These are phyloP conservation scores for Galaxea fascicularis DNA, from an alignment of 92 coral and sea anemone genomes.

Conservation along the genomic window DNA sequence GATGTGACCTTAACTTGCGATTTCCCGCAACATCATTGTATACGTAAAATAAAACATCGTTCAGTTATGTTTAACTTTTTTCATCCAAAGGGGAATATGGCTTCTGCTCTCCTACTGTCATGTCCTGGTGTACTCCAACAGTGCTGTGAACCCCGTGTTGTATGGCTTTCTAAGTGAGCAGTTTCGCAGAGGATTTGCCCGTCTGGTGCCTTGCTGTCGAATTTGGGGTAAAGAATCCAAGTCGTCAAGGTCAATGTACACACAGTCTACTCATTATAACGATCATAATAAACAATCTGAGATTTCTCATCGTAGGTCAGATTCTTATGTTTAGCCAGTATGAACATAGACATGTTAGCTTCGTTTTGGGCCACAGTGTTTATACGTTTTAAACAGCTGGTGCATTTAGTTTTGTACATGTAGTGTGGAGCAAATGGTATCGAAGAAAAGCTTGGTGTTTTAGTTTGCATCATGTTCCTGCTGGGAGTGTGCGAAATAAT, in stretches of 20 bases:
- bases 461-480: too few species aligned
- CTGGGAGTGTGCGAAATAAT: too few species aligned
- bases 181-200: conserved; percentile 88
- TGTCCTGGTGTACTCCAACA: conserved; percentile 87
- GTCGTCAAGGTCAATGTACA: conserved; percentile 43
- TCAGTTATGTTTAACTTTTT: conserved; percentile 1
- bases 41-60: not conserved
- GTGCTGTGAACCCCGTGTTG: conserved; percentile 92
- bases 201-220: conserved; percentile 52
- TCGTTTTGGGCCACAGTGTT: not conserved
- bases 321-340: conserved; percentile 9
- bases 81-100: conserved; percentile 34
- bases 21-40: not conserved
- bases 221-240: conserved; percentile 26
- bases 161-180: conserved; percentile 94
- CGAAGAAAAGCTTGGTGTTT: too few species aligned
- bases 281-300: not conserved
- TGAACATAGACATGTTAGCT: not conserved
- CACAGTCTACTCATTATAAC: conserved; percentile 14
- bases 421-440: too few species aligned
- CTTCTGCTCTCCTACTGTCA: conserved; percentile 82
- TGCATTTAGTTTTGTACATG: too few species aligned
- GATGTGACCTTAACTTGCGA: not conserved
- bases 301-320: conserved; percentile 10
- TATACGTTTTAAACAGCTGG: too few species aligned